Percentiles rank a stretch among this genome's conserved stretches.
These are phyloP conservation scores for Umimayanthus kanabou DNA, from an alignment of 92 coral and sea anemone species.

Conservation along the genomic window DNA sequence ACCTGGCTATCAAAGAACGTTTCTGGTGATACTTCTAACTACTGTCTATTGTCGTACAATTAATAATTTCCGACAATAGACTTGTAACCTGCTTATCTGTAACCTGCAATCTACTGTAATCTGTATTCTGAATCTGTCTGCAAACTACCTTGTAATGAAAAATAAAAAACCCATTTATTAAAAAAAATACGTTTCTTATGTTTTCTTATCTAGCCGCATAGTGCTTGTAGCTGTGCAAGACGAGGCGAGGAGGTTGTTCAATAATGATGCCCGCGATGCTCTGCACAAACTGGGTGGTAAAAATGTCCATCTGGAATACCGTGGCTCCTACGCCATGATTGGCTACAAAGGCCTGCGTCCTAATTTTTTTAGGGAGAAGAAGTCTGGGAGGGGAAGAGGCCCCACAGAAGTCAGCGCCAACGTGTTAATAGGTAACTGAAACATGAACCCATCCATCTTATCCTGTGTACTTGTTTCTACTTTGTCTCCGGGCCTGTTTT, in stretches of 20 bases:
- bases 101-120: too few species aligned
- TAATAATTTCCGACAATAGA: too few species aligned
- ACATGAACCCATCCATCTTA: too few species aligned
- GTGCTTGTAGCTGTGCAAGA: slow-evolving; percentile 39
- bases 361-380: slow-evolving; percentile 8
- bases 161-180: too few species aligned
- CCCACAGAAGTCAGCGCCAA: slow-evolving; percentile 14
- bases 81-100: too few species aligned
- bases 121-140: too few species aligned
- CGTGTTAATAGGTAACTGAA: slow-evolving; percentile 6
- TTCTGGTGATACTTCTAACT: too few species aligned
- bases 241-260: slow-evolving; percentile 5
- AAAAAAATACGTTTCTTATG: background rate
- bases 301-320: slow-evolving; percentile 20
- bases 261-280: slow-evolving; percentile 21
- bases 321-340: slow-evolving; percentile 30
- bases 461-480: too few species aligned
- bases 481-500: too few species aligned
- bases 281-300: slow-evolving; percentile 14
- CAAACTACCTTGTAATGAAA: too few species aligned
- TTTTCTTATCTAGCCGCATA: background rate
- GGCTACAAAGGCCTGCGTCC: slow-evolving; percentile 37
- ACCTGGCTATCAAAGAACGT: too few species aligned
- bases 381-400: slow-evolving; percentile 11
- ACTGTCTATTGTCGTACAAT: too few species aligned